A percentile compares a stretch with the other conserved stretches of the same genome.
phyloP scores from a whole-genome alignment of 2,888 invertebrate species.

The Sesamia inferens region DNA sequence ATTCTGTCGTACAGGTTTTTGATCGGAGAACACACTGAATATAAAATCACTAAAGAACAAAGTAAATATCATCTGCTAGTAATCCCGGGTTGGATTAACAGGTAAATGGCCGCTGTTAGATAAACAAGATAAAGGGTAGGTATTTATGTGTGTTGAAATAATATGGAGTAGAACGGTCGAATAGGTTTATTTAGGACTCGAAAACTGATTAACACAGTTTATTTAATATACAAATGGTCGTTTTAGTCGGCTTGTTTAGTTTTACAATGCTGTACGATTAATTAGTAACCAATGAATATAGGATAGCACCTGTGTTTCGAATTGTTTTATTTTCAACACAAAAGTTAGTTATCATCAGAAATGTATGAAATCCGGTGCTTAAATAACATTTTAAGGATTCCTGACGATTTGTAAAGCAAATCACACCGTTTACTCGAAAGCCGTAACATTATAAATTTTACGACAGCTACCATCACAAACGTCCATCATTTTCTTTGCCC shows the following conservation, averaged over 20 bases:
- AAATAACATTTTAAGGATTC: neutral
- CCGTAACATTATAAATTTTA: conserved; percentile 31
- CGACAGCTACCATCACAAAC: conserved; percentile 36
- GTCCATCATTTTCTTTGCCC: conserved; percentile 62
- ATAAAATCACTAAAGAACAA: conserved; percentile 10
- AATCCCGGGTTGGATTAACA: conserved; percentile 14
- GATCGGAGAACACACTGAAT: conserved; percentile 20
- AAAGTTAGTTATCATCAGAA: neutral
- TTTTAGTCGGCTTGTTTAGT: conserved; percentile 30
- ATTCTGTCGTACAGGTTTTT: conserved; percentile 28
- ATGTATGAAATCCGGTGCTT: neutral
- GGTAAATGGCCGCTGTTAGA: conserved; percentile 33
- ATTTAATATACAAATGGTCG: conserved; percentile 24
- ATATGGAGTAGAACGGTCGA: conserved; percentile 34
- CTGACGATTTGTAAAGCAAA: conserved; percentile 12
- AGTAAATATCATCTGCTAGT: conserved; percentile 18
- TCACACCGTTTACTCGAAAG: conserved; percentile 21
- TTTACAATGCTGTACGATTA: conserved; percentile 19
- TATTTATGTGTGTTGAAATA: conserved; percentile 46
- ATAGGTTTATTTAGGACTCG: conserved; percentile 39
- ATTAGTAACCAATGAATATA: conserved; percentile 20
- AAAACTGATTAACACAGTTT: conserved; percentile 29
- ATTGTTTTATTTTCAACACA: conserved; percentile 9
- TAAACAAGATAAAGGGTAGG: conserved; percentile 1
- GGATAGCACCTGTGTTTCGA: neutral